A percentile compares a stretch with the other conserved stretches of the same genome.
Evolutionary conservation across 2,888 invertebrate genomes (phyloP).

Genomic region (Hypsopygia costalis): DNA sequence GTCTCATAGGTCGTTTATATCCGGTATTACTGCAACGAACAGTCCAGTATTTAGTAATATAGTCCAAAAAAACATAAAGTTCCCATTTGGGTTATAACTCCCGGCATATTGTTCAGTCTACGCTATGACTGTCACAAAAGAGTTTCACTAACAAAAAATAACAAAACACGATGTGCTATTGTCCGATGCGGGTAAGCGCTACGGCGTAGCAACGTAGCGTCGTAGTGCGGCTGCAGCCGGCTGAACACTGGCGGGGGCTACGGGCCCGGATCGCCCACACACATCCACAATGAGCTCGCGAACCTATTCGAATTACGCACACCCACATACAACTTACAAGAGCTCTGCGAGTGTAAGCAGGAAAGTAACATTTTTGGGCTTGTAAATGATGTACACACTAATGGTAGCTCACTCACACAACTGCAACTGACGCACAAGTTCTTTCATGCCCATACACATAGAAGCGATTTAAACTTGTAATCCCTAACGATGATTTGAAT

Average conservation of each 20-base stretch:
- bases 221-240: constrained; percentile 63
- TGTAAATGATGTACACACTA: constrained; percentile 71
- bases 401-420: constrained; percentile 57
- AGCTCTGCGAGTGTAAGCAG: constrained; percentile 56
- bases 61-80: neutral
- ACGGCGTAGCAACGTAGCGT: constrained; percentile 58
- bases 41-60: constrained; percentile 1
- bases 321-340: constrained; percentile 46
- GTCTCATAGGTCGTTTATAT: constrained; percentile 3
- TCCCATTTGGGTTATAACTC: constrained; percentile 6
- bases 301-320: constrained; percentile 45
- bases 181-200: constrained; percentile 49
- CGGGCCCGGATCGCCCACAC: constrained; percentile 70
- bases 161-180: constrained; percentile 66
- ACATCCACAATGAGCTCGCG: constrained; percentile 48
- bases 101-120: constrained; percentile 41
- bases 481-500: constrained; percentile 75
- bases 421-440: constrained; percentile 39
- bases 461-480: constrained; percentile 75
- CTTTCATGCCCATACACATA: constrained; percentile 55
- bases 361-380: constrained; percentile 71
- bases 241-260: constrained; percentile 76
- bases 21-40: constrained; percentile 3
- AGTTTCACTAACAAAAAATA: constrained; percentile 66
- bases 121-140: constrained; percentile 54